Base-by-base conservation (phyloP, 2,113 vertebrate species). In the Pseudopipra pipra region DNA sequence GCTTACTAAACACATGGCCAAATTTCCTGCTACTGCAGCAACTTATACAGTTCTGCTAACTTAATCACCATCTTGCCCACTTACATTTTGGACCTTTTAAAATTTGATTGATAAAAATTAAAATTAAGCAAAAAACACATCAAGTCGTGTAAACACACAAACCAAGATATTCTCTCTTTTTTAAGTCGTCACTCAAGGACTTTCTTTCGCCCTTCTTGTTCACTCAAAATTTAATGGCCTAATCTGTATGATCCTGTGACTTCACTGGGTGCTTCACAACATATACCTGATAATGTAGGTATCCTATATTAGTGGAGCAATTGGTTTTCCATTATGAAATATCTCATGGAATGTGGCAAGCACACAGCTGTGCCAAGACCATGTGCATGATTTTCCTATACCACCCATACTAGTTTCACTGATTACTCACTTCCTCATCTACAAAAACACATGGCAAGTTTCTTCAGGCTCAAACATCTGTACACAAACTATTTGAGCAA, bases 381-480 rank as follows among this genome's bases (percentile, higher is more conserved):
- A 80, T 86, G 78, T 87, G 89, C 84, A 44, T 33, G 81, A 87
- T 95, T 96, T 96, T 96, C 90, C 93, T 94, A 95, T 90, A 86
- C 72, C 94, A 95, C 94, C 91, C 90, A 88, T 94, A 80, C 77
- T 90, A 51, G 89, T 93, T 95, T 90, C 87, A 89, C 89, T 66
- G 84, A 90, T 96, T 94, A 93, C 87, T 96, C 91, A 97, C 90
- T 97, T 97, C 93, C 95, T 97, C 93, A 92, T 82, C 82, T 93
- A 95, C 74, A 77, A 91, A 89, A 94, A 91, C 66, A 93, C 41
- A 88, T 10, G 35, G 63, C 92, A 95, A 96, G 91, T 91, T 93
- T 90, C 75, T 95, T 96, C 95, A 92, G 67, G 90, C 61, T 94
- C 76, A 82, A 93, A 91, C 63, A 90, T 92, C 77, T 89, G 46